phyloP scores from a whole-genome alignment of 2,113 vertebrate genomes.

The Ahaetulla prasina region DNA sequence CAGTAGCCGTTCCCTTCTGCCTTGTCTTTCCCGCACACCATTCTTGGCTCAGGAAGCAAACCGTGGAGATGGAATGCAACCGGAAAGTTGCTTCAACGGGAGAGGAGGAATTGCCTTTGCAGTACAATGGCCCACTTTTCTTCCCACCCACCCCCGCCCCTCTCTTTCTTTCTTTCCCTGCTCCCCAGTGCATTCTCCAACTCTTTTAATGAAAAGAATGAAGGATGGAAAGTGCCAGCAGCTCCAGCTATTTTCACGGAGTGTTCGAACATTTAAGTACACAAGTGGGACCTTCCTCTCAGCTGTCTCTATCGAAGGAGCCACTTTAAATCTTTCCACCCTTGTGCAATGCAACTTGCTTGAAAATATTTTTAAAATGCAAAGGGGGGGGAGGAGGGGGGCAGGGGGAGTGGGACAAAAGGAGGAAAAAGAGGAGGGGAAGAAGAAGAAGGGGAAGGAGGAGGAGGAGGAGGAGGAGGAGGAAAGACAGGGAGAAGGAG shows the following conservation, averaged over 20 bases:
- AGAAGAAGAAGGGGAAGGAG: too few relatives aligned
- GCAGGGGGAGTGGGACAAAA: not conserved
- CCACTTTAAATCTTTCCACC: constrained; percentile 24
- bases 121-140: constrained; percentile 27
- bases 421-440: not conserved
- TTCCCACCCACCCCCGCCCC: rapidly evolving
- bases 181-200: not conserved
- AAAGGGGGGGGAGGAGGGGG: constrained; percentile 34
- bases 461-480: too few relatives aligned
- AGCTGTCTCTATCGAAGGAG: constrained; percentile 25
- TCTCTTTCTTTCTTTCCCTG: too few relatives aligned
- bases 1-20: not conserved
- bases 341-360: constrained; percentile 36
- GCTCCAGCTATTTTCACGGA: constrained; percentile 34
- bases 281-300: constrained; percentile 2
- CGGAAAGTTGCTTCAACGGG: constrained; percentile 6
- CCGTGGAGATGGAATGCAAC: not conserved
- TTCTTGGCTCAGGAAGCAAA: not conserved
- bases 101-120: constrained; percentile 8
- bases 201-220: constrained; percentile 39
- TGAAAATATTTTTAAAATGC: constrained; percentile 22
- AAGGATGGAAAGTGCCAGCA: constrained; percentile 15
- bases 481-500: too few relatives aligned
- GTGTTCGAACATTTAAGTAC: constrained; percentile 22
- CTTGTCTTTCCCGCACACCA: constrained; percentile 32